These are phyloP conservation scores for Muraenolepis orangiensis DNA, from an alignment of 2,797 vertebrate species.

Conservation along the genomic window DNA sequence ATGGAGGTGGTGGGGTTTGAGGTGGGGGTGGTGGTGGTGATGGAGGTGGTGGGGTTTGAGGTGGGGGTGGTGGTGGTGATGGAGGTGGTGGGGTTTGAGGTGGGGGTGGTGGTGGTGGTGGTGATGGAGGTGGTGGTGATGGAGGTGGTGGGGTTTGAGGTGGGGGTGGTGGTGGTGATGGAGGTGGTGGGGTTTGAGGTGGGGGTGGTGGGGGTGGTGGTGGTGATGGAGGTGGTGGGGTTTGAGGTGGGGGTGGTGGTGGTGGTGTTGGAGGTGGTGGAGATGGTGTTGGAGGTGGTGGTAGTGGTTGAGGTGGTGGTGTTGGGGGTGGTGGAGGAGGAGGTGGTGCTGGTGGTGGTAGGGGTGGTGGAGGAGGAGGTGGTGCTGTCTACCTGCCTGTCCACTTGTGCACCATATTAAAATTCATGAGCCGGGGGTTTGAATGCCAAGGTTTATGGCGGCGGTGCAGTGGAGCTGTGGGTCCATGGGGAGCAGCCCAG, in stretches of 20 bases:
- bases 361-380: neutral
- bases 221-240: no score
- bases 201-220: constrained; percentile 9
- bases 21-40: neutral
- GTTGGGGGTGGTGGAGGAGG: neutral
- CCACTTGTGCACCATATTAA: constrained; percentile 51
- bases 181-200: no score
- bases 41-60: no score
- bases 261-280: neutral
- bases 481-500: constrained; percentile 48
- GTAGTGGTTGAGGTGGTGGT: neutral
- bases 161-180: constrained; percentile 2
- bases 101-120: neutral
- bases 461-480: constrained; percentile 38
- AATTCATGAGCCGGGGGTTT: constrained; percentile 63
- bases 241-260: constrained; percentile 1
- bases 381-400: constrained; percentile 17
- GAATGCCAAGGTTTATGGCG: constrained; percentile 64
- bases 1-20: neutral
- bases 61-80: neutral
- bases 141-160: neutral
- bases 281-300: no score
- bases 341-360: neutral
- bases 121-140: neutral
- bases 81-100: neutral